A percentile compares a stretch with the other conserved stretches of the same genome.
These are phyloP conservation scores for Tokudaia tokunoshimensis DNA, from an alignment of 2,797 vertebrate genomes.

Conservation along the genomic window DNA sequence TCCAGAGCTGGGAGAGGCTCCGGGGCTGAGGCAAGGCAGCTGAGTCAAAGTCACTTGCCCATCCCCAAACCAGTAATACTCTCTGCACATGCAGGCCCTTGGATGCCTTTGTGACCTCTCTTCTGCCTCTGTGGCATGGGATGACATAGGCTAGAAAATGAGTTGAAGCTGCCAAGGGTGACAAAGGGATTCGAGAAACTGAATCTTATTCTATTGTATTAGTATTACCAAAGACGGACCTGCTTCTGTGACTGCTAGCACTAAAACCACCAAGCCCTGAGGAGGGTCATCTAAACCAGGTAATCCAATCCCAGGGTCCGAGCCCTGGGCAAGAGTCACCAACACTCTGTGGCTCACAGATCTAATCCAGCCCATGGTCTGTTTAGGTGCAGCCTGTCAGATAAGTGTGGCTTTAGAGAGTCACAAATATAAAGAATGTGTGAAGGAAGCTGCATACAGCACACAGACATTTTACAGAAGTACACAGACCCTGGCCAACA, in stretches of 20 bases:
- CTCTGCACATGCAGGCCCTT: rapidly evolving
- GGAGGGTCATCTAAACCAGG: background rate
- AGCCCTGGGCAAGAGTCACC: rapidly evolving
- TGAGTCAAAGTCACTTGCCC: rapidly evolving
- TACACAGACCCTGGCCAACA: too few species aligned
- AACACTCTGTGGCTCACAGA: background rate
- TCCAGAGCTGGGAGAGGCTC: rapidly evolving
- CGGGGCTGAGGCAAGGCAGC: rapidly evolving
- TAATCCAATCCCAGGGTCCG: rapidly evolving
- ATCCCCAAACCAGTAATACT: too few species aligned
- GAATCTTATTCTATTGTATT: rapidly evolving
- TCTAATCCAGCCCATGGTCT: background rate
- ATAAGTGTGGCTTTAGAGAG: background rate
- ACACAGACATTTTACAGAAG: background rate
- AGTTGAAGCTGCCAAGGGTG: rapidly evolving
- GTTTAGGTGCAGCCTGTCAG: rapidly evolving
- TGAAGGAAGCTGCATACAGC: rapidly evolving
- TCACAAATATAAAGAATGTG: rapidly evolving
- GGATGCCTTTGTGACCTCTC: background rate
- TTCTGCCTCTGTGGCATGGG: background rate
- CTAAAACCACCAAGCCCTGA: too few species aligned
- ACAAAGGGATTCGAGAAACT: rapidly evolving
- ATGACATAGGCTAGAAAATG: rapidly evolving
- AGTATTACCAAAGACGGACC: rapidly evolving
- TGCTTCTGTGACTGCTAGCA: too few species aligned